Conservation (phyloP, 53 echinoderm and acorn worm genomes). For the Crossaster papposus region DNA sequence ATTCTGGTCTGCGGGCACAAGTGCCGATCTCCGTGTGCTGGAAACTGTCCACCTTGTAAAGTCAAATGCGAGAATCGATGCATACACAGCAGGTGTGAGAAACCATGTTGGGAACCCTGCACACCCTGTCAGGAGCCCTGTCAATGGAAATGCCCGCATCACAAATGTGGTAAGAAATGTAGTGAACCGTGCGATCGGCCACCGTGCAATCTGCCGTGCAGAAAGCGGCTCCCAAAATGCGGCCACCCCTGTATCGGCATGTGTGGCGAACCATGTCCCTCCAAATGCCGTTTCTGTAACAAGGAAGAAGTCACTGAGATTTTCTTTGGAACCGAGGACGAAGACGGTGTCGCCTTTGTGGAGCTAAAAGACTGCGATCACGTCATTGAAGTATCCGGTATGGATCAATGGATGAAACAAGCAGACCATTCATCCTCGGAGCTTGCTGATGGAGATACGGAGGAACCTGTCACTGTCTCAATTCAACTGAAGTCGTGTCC, state of each 20-base stretch:
- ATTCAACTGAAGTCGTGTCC: constrained; percentile 77
- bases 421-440: too few species aligned
- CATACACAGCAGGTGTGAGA: constrained; percentile 75
- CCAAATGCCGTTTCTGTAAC: constrained; percentile 81
- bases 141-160: constrained; percentile 82
- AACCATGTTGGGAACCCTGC: constrained; percentile 73
- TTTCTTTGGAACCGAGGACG: constrained; percentile 85
- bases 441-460: too few species aligned
- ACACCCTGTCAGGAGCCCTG: constrained; percentile 82
- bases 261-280: constrained; percentile 89
- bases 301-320: constrained; percentile 82
- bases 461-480: background rate
- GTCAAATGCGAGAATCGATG: constrained; percentile 80
- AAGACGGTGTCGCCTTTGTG: constrained; percentile 78
- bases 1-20: constrained; percentile 84
- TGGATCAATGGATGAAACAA: constrained; percentile 80
- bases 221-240: constrained; percentile 66
- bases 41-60: constrained; percentile 82
- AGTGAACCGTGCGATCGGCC: constrained; percentile 75
- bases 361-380: constrained; percentile 85
- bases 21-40: constrained; percentile 73
- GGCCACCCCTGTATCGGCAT: constrained; percentile 88
- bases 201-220: constrained; percentile 74
- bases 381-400: constrained; percentile 64
- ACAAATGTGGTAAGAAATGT: constrained; percentile 68